phyloP scores from a whole-genome alignment of 1,140 invertebrate species.

The Lepidurus packardi region DNA sequence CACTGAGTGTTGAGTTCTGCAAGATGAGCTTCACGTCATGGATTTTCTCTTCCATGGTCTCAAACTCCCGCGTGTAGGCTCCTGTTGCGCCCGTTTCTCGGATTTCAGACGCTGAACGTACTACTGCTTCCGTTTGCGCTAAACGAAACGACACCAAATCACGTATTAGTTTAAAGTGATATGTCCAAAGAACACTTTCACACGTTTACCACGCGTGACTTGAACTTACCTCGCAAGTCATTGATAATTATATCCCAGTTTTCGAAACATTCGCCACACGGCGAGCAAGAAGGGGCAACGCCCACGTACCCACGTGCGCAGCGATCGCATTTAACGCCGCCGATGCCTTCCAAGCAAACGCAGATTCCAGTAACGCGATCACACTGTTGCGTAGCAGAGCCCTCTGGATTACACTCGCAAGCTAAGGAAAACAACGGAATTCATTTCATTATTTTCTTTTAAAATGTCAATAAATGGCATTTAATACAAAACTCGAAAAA shows the following conservation, averaged over 20 bases:
- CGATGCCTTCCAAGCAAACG: slow-evolving; percentile 83
- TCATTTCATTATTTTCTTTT: neutral
- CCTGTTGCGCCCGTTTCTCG: slow-evolving; percentile 87
- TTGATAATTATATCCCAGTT: slow-evolving; percentile 92
- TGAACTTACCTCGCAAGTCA: slow-evolving; percentile 55
- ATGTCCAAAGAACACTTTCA: neutral
- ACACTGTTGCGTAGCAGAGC: slow-evolving; percentile 79
- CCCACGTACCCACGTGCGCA: slow-evolving; percentile 93
- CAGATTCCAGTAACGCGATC: slow-evolving; percentile 79
- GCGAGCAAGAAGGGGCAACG: slow-evolving; percentile 75
- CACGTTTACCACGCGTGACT: slow-evolving; percentile 11
- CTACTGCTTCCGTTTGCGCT: slow-evolving; percentile 60
- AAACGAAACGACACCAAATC: slow-evolving; percentile 34
- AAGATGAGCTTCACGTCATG: slow-evolving; percentile 69
- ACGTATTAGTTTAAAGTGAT: slow-evolving; percentile 21
- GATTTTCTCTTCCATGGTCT: slow-evolving; percentile 78
- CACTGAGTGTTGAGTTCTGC: slow-evolving; percentile 64
- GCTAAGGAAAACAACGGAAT: slow-evolving; percentile 44
- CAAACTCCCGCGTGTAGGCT: slow-evolving; percentile 89
- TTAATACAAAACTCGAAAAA: neutral
- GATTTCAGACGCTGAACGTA: slow-evolving; percentile 80
- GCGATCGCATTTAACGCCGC: slow-evolving; percentile 88
- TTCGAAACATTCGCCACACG: slow-evolving; percentile 98
- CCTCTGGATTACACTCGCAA: slow-evolving; percentile 82
- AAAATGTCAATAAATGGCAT: slow-evolving; percentile 12